Base-by-base conservation (phyloP, 2,888 invertebrate genomes). In the Leucania comma region DNA sequence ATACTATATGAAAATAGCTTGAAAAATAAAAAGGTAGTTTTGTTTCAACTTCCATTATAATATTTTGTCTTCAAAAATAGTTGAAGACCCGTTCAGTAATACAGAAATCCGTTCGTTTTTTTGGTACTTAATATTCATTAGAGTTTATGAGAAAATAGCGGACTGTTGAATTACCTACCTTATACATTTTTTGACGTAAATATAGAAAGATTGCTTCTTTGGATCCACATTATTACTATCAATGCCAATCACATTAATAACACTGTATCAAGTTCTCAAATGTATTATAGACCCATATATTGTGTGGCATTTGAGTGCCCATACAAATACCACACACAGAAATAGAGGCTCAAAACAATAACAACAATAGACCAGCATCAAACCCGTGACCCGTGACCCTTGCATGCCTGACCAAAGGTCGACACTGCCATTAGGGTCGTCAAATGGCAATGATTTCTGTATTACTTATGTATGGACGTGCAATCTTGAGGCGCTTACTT, bases 381-480 rank as follows among this genome's bases (percentile, higher is more conserved):
- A 62, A 50, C 32, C 26, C 24, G 8, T 9, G 71, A 68, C 50
- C 58, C 64, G 38, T 59, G 58, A 62, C 59, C 32, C 42, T 59
- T 38, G 50, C 48, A 48, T 53, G 59, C 46, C 70, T 56, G 68
- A 75, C 63, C 63, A 57, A 80, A 80, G 80, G 60, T 42, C 56
- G 51, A 38, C 32, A 51, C 58, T 57, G 59, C 50, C 53, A 66
- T 81, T 70, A 51, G 24, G 12, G 50, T 48, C 42, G 48, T 46
- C 53, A 64, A 81, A 71, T 81, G 71, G 54, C 66, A 81, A 58
- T 62, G 66, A 67, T 67, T 38, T 35, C 9, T 69, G 17, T 64
- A 57, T 42, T 59, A 66, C 61, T 65, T 59, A 46, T 32, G 22
- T 48, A 59, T 54, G 20, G 38, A 61, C 54, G 29, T 58, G 42